phyloP scores from a whole-genome alignment of 2,888 invertebrate genomes.

The Galerucella pusilla region DNA sequence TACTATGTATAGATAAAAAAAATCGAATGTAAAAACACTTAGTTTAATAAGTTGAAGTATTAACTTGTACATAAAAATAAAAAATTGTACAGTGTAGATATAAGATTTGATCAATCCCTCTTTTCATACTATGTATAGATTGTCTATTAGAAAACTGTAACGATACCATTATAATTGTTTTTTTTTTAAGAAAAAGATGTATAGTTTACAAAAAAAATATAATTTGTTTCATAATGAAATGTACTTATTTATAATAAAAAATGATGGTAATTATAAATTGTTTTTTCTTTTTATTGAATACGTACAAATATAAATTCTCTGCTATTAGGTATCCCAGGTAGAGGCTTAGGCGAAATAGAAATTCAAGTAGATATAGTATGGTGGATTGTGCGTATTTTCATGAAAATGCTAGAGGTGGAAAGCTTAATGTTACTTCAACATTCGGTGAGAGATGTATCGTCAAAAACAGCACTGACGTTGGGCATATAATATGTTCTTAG shows the following conservation, averaged over 20 bases:
- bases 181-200: conserved; percentile 17
- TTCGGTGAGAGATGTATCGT: too few relatives aligned
- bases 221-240: conserved; percentile 40
- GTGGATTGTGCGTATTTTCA: too few relatives aligned
- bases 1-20: conserved; percentile 48
- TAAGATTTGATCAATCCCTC: conserved; percentile 24
- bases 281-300: conserved; percentile 23
- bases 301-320: too few relatives aligned
- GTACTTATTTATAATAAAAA: conserved; percentile 27
- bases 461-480: too few relatives aligned
- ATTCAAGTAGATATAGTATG: too few relatives aligned
- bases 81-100: conserved; percentile 38
- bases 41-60: conserved; percentile 45
- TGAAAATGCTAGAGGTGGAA: too few relatives aligned
- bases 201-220: conserved; percentile 4
- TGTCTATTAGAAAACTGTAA: conserved; percentile 19
- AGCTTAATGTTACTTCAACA: too few relatives aligned
- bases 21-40: conserved; percentile 41
- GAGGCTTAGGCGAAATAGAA: too few relatives aligned
- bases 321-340: too few relatives aligned
- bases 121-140: conserved; percentile 41
- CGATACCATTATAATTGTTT: conserved; percentile 28
- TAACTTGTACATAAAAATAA: conserved; percentile 21
- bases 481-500: too few relatives aligned
- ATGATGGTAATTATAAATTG: conserved; percentile 32